Conservation (phyloP, 2,888 invertebrate genomes). For the Andrena bucephala region DNA sequence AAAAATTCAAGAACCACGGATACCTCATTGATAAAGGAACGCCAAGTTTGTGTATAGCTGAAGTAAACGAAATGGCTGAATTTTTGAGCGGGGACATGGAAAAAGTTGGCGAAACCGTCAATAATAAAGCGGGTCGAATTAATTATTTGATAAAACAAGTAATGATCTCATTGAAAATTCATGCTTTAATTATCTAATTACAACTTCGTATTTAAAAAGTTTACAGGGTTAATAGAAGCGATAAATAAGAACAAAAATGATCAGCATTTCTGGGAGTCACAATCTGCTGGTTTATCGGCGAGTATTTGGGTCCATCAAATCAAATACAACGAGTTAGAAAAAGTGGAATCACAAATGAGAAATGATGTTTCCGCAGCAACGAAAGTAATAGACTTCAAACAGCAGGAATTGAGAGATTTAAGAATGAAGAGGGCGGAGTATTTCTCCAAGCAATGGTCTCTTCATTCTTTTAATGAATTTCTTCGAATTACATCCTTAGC, state of each 20-base stretch:
- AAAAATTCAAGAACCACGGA: neutral
- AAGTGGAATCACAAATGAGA: conserved; percentile 6
- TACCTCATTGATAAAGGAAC: neutral
- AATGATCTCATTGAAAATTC: neutral
- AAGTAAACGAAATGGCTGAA: neutral
- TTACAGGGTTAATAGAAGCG: neutral
- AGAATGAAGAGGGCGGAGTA: neutral
- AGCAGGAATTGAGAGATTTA: conserved; percentile 48
- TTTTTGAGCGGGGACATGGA: neutral
- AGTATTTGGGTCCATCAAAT: conserved; percentile 22
- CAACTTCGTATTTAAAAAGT: conserved; percentile 10
- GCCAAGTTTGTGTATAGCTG: neutral
- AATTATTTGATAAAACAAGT: conserved; percentile 44
- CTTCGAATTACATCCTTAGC: neutral
- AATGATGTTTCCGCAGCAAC: neutral
- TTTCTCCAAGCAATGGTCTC: conserved; percentile 39
- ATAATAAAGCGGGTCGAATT: conserved; percentile 20
- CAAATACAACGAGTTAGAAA: conserved; percentile 22
- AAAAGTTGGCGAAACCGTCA: neutral
- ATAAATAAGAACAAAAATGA: conserved; percentile 4
- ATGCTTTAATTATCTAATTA: neutral
- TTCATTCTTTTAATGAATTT: neutral
- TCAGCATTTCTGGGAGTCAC: neutral
- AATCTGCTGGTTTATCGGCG: conserved; percentile 10
- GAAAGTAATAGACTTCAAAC: neutral